Evolutionary conservation across 2,797 vertebrate genomes (phyloP).

Genomic region (Petrocephalus sullivani): DNA sequence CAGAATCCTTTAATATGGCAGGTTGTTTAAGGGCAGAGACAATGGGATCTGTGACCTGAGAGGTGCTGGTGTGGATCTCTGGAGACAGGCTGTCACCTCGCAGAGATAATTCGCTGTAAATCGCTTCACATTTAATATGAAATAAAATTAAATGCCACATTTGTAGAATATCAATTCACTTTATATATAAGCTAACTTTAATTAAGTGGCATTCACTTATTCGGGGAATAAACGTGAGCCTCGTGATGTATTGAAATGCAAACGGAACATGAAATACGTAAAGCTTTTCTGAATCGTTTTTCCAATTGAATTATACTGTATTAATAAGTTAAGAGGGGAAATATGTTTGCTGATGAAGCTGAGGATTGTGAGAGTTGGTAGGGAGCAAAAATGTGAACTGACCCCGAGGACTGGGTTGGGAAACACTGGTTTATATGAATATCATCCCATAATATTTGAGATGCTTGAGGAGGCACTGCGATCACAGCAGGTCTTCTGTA

Average conservation of each 20-base stretch:
- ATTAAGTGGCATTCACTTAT: neutral
- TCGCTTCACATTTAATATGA: neutral
- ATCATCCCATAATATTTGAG: neutral
- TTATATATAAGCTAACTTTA: neutral
- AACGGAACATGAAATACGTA: neutral
- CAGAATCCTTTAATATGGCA: neutral
- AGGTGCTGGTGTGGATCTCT: neutral
- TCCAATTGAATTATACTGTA: neutral
- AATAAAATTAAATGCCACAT: neutral
- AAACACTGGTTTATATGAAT: neutral
- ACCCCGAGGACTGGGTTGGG: no score
- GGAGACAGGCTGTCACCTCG: neutral
- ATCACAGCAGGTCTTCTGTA: neutral
- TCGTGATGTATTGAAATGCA: neutral
- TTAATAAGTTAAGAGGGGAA: neutral
- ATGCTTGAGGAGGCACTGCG: neutral
- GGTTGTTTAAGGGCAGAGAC: neutral
- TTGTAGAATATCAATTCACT: neutral
- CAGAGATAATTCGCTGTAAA: neutral
- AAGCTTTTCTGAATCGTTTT: neutral
- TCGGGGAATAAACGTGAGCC: neutral
- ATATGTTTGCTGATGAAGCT: neutral
- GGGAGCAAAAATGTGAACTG: no score
- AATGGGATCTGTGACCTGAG: neutral
- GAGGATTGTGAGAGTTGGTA: neutral